A percentile compares a stretch with the other conserved stretches of the same genome.
These are phyloP conservation scores for Hyaena hyaena DNA, from an alignment of 2,113 vertebrate genomes.

Conservation along the genomic window DNA sequence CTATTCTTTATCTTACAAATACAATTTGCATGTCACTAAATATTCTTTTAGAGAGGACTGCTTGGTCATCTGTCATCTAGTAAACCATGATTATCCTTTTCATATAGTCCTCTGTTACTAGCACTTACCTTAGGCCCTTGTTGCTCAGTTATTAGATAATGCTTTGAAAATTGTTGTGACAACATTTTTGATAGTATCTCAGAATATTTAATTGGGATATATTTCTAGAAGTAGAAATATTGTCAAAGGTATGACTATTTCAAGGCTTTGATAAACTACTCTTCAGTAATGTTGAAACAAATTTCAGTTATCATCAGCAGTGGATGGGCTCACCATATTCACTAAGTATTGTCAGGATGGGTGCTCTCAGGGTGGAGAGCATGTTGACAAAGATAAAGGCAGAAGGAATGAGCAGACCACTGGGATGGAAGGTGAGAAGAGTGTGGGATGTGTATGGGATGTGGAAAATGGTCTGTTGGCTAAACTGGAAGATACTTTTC, in stretches of 20 bases:
- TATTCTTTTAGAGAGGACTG: neutral
- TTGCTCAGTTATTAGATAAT: neutral
- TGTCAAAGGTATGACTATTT: slow-evolving; percentile 40
- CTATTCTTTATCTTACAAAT: neutral
- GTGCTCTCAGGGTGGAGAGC: neutral
- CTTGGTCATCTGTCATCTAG: neutral
- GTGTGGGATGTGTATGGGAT: neutral
- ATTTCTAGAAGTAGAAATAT: slow-evolving; percentile 33
- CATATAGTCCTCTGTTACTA: neutral
- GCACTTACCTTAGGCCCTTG: neutral
- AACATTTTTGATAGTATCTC: neutral
- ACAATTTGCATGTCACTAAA: neutral
- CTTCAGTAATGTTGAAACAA: neutral
- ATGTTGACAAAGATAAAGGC: neutral
- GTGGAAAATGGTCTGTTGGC: neutral
- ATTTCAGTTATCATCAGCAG: neutral
- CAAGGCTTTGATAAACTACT: slow-evolving; percentile 20
- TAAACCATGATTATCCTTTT: neutral
- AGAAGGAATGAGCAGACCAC: neutral
- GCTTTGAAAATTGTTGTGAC: neutral
- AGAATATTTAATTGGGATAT: neutral
- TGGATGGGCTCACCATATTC: neutral
- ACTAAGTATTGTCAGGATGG: neutral
- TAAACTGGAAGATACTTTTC: neutral
- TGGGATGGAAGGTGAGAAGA: neutral